These are phyloP conservation scores for Lasioglossum pauxillum DNA, from an alignment of 2,888 invertebrate genomes.

Conservation along the genomic window DNA sequence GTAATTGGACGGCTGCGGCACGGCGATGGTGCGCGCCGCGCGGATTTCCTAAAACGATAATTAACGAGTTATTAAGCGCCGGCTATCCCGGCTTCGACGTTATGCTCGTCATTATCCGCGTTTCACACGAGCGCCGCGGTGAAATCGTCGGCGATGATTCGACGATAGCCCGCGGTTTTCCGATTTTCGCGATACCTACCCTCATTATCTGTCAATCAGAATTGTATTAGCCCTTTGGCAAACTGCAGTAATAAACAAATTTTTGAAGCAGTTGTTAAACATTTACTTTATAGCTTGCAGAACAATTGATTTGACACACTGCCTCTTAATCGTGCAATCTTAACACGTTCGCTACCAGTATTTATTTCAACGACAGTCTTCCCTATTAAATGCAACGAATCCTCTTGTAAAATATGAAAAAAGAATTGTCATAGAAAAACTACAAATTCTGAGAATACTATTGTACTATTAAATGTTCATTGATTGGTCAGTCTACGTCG, in stretches of 20 bases:
- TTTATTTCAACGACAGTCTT: no score
- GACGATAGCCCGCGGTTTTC: slow-evolving; percentile 54
- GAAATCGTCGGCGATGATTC: slow-evolving; percentile 76
- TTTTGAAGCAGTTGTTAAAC: no score
- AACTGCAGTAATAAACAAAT: background rate
- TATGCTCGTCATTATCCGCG: slow-evolving; percentile 76
- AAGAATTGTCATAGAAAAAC: no score
- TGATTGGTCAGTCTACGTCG: background rate
- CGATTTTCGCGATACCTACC: background rate
- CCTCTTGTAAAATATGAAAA: no score
- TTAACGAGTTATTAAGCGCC: slow-evolving; percentile 84
- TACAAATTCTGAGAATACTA: no score
- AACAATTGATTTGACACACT: no score
- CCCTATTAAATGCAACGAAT: no score
- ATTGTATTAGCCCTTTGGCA: background rate
- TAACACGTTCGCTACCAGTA: no score
- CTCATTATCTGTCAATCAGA: background rate
- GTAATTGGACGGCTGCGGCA: slow-evolving; percentile 79
- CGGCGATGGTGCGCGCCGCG: slow-evolving; percentile 47
- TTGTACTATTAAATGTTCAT: background rate
- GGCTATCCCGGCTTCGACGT: slow-evolving; percentile 76
- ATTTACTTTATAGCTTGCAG: no score
- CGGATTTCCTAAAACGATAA: slow-evolving; percentile 85
- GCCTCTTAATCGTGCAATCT: no score
- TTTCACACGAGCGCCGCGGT: slow-evolving; percentile 80